Evolutionary conservation across 2,797 vertebrate genomes (phyloP).

Genomic region (Spheniscus humboldti): DNA sequence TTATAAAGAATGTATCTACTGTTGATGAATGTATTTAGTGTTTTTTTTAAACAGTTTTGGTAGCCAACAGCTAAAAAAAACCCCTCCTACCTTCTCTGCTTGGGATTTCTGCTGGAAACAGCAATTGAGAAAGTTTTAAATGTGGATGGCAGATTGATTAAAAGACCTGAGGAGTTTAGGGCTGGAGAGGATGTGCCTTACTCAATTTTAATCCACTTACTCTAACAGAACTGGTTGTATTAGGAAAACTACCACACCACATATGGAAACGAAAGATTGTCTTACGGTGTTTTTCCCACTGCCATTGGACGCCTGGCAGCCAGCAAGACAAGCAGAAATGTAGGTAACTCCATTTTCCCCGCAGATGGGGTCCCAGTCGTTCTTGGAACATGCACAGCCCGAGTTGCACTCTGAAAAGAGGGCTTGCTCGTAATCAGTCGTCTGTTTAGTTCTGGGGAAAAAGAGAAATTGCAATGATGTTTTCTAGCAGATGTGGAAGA

Average conservation of each 20-base stretch:
- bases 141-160: background rate
- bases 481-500: background rate
- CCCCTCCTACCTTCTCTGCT: background rate
- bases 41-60: rapidly evolving
- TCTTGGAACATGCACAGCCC: constrained; percentile 81
- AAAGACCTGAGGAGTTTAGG: background rate
- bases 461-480: background rate
- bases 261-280: background rate
- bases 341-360: constrained; percentile 90
- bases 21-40: background rate
- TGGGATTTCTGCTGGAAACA: background rate
- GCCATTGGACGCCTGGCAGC: constrained; percentile 79
- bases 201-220: background rate
- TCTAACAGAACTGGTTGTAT: background rate
- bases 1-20: background rate
- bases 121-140: background rate
- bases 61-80: background rate
- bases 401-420: constrained; percentile 86
- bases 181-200: background rate
- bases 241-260: background rate
- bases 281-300: constrained; percentile 82
- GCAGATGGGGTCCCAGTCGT: constrained; percentile 90
- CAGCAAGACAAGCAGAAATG: constrained; percentile 87
- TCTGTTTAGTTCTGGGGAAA: constrained; percentile 71
- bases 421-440: constrained; percentile 67